Conservation (phyloP, 2,888 invertebrate species). For the Alcis repandata region DNA sequence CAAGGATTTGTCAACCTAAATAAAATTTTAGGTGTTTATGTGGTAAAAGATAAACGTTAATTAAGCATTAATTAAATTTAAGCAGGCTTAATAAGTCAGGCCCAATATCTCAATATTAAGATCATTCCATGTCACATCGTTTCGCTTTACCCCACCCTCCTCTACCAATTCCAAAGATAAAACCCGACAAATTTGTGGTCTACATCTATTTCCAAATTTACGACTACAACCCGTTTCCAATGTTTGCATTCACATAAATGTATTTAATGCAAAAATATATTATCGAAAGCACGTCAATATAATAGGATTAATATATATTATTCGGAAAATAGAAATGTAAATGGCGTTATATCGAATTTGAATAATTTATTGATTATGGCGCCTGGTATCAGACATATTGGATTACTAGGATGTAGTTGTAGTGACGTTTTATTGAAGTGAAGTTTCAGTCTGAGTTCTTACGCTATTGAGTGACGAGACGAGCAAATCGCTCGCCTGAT, state of each 20-base stretch:
- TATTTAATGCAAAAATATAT: slow-evolving; percentile 29
- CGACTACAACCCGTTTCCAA: slow-evolving; percentile 27
- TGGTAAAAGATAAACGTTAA: too few species aligned
- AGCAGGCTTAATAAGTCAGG: too few species aligned
- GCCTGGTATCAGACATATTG: slow-evolving; percentile 20
- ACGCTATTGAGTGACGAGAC: too few species aligned
- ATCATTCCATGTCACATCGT: too few species aligned
- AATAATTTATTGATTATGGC: slow-evolving; percentile 33
- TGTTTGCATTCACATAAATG: slow-evolving; percentile 31
- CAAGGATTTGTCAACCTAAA: too few species aligned
- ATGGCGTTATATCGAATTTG: slow-evolving; percentile 26
- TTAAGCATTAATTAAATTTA: too few species aligned
- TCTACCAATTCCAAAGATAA: slow-evolving; percentile 38
- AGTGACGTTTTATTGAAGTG: too few species aligned
- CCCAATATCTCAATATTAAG: too few species aligned
- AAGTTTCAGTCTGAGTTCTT: too few species aligned
- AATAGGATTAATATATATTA: slow-evolving; percentile 28
- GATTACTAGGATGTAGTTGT: slow-evolving; percentile 22
- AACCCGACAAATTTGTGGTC: slow-evolving; percentile 45
- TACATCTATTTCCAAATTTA: slow-evolving; percentile 40
- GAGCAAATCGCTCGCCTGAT: too few species aligned
- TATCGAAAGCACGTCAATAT: slow-evolving; percentile 23
- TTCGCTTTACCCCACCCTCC: slow-evolving; percentile 18
- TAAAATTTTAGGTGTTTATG: too few species aligned
- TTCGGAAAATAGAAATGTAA: slow-evolving; percentile 26